Evolutionary conservation across 2,888 invertebrate genomes (phyloP), one percentile per base, ranked within the genome.

Genomic region (Norana najaformis): DNA sequence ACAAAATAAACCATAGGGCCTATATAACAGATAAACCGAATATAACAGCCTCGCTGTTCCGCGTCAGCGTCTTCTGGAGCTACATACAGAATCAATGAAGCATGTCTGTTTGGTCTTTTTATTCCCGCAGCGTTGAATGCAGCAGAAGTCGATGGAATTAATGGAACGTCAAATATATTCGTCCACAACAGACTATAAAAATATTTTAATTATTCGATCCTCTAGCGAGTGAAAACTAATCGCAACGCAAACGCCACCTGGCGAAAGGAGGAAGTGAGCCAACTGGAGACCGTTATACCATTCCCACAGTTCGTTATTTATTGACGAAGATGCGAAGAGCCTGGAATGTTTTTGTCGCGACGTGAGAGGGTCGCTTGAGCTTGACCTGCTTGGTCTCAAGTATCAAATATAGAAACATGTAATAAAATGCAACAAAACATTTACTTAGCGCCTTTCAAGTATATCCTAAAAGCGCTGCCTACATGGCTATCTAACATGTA

Each of bases 251-350:
- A 41, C 41, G 41, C 18, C 41, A 41, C 13, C 41, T 41, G 41
- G 41, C 5, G 14, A 41, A 1, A 41, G 41, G 96, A 97, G 93
- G 18, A 92, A 90, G 91, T 96, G 96, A 0, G 98, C 97, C 90
- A 98, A 93, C 38, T 97, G 94, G 95, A 99, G 96, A 0, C 96
- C 98, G 94, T 97, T 97, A 95, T 98, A 97, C 2, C 99, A 96
- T 96, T 99, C 98, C 94, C 99, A 99, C 0, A 99, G 95, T 95
- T 99, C 99, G 94, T 99, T 97, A 94, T n/a, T n/a, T n/a, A n/a
- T 99, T 99, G 0, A 99, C 97, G 95, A 99, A 98, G 93, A 99
- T 98, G 91, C 99, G 96, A 91, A 99, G 95, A 0, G 98, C 98
- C 95, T 98, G 97, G 95, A 99, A 99, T 0, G 97, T 97, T 96